phyloP scores from a whole-genome alignment of 2,113 vertebrate genomes.

The Bostrychus sinensis region DNA sequence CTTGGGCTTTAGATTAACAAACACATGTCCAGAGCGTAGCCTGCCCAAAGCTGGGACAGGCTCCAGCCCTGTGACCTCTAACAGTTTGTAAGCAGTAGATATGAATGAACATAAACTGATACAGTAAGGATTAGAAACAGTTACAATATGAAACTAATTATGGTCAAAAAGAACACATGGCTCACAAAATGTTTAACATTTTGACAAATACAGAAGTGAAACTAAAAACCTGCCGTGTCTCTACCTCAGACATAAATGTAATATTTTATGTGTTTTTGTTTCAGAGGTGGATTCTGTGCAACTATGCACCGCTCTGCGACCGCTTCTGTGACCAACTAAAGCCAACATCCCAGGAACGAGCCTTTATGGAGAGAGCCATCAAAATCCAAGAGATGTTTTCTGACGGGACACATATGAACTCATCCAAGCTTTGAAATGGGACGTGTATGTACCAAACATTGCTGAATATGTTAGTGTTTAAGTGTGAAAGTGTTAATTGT shows the following conservation, averaged over 20 bases:
- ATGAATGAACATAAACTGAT: too few relatives aligned
- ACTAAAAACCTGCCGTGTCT: neutral
- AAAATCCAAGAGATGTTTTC: neutral
- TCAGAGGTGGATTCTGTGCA: neutral
- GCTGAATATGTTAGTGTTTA: neutral
- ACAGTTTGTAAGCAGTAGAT: too few relatives aligned
- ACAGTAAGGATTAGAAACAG: too few relatives aligned
- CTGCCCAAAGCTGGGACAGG: too few relatives aligned
- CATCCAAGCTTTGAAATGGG: slow-evolving; percentile 11
- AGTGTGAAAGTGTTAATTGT: neutral
- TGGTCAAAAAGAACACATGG: too few relatives aligned
- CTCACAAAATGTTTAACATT: too few relatives aligned
- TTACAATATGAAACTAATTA: too few relatives aligned
- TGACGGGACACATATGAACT: slow-evolving; percentile 5
- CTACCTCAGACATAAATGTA: neutral
- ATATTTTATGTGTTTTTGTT: neutral
- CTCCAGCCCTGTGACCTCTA: too few relatives aligned
- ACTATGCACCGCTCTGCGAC: neutral
- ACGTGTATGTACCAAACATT: slow-evolving; percentile 32
- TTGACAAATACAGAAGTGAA: neutral
- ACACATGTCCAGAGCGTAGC: too few relatives aligned
- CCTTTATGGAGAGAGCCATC: neutral
- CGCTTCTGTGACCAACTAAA: neutral
- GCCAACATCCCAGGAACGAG: slow-evolving; percentile 28
- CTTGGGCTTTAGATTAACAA: too few relatives aligned